Percentiles rank a stretch among this genome's conserved stretches.
Conservation (phyloP, 2,113 vertebrate genomes). For the Cettia cetti region DNA sequence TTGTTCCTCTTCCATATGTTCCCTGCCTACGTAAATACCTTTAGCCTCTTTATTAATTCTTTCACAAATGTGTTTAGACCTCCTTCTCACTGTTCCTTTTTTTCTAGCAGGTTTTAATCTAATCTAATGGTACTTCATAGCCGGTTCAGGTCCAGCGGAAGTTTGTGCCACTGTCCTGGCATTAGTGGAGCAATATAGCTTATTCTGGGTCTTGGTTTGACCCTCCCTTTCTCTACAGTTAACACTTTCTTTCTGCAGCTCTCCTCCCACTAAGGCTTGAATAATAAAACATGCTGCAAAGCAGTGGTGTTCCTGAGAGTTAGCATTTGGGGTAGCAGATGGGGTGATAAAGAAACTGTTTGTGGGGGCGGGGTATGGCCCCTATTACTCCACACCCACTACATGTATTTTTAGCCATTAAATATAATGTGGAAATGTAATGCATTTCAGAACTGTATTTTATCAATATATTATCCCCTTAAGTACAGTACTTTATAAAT, state of each 20-base stretch:
- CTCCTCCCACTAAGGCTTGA: slow-evolving; percentile 74
- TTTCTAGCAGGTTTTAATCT: slow-evolving; percentile 63
- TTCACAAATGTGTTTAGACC: slow-evolving; percentile 69
- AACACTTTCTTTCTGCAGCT: slow-evolving; percentile 76
- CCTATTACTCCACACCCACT: slow-evolving; percentile 67
- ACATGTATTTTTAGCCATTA: slow-evolving; percentile 75
- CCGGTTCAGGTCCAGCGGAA: slow-evolving; percentile 17
- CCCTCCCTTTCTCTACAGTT: slow-evolving; percentile 71
- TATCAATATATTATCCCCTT: slow-evolving; percentile 67
- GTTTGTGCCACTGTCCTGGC: slow-evolving; percentile 56
- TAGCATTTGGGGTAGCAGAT: slow-evolving; percentile 83
- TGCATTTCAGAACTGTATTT: slow-evolving; percentile 58
- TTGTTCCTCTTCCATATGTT: slow-evolving; percentile 75
- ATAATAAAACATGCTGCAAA: slow-evolving; percentile 81
- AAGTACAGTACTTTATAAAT: slow-evolving; percentile 68
- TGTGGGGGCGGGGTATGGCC: slow-evolving; percentile 74
- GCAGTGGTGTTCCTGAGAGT: slow-evolving; percentile 77
- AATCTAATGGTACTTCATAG: slow-evolving; percentile 50
- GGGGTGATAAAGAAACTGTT: slow-evolving; percentile 79
- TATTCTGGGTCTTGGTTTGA: slow-evolving; percentile 54
- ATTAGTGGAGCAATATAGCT: slow-evolving; percentile 47
- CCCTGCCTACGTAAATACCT: slow-evolving; percentile 78
- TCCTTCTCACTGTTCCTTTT: slow-evolving; percentile 71
- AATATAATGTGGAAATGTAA: slow-evolving; percentile 71
- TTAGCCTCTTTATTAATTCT: slow-evolving; percentile 76